Evolutionary conservation across 2,797 vertebrate genomes (phyloP).

Genomic region (Sebastes nivosus): DNA sequence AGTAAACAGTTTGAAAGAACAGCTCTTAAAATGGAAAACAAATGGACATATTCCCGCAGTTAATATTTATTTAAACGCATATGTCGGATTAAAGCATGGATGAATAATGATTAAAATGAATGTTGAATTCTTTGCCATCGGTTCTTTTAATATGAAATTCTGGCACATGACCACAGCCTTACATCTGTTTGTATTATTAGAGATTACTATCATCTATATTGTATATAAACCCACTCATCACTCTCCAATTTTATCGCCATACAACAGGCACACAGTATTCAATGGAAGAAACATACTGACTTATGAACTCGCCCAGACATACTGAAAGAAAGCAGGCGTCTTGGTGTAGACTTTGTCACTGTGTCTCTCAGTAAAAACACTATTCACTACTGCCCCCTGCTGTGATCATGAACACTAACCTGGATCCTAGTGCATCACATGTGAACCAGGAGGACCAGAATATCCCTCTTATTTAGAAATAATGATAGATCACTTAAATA

Average conservation of each 20-base stretch:
- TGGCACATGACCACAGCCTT: neutral
- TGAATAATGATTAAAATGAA: neutral
- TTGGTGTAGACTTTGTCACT: neutral
- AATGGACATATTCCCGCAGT: neutral
- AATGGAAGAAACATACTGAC: neutral
- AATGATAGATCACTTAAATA: neutral
- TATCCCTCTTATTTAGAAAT: neutral
- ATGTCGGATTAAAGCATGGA: neutral
- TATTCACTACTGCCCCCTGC: constrained; percentile 79
- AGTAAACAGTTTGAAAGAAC: neutral
- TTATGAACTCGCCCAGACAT: constrained; percentile 43
- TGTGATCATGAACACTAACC: constrained; percentile 35
- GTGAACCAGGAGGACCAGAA: neutral
- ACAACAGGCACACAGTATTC: neutral
- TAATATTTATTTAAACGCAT: neutral
- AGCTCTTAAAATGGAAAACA: neutral
- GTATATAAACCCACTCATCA: neutral
- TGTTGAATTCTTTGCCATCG: neutral
- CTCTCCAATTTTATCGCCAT: neutral
- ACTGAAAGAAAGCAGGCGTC: neutral
- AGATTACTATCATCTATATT: neutral
- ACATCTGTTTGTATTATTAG: neutral
- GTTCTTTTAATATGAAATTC: neutral
- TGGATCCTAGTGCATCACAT: neutral
- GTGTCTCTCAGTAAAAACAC: constrained; percentile 22